phyloP scores from a whole-genome alignment of 2,113 vertebrate genomes.

The Uropsilus gracilis region DNA sequence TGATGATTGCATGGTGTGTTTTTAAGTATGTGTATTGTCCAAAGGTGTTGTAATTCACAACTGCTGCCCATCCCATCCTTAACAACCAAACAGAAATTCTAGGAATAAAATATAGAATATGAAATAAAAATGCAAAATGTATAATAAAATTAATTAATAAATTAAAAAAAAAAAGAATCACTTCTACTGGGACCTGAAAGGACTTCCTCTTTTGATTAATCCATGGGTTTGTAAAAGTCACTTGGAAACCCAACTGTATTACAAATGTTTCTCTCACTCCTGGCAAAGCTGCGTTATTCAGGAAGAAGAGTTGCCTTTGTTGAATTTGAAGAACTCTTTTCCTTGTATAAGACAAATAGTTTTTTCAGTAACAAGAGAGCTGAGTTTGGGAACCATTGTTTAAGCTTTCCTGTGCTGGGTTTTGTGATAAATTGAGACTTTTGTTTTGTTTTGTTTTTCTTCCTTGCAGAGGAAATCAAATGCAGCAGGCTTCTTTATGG shows the following conservation, averaged over 20 bases:
- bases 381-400: conserved; percentile 62
- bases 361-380: conserved; percentile 31
- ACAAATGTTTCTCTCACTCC: not conserved
- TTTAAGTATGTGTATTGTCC: not conserved
- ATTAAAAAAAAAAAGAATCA: not conserved
- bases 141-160: no score
- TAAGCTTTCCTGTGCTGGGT: conserved; percentile 75
- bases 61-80: not conserved
- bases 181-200: not conserved
- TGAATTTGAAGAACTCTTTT: conserved; percentile 49
- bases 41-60: not conserved
- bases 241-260: not conserved
- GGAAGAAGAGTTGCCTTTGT: conserved; percentile 47
- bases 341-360: conserved; percentile 23
- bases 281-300: not conserved
- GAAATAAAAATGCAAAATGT: no score
- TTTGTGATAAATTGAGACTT: conserved; percentile 73
- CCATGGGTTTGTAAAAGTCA: not conserved
- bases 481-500: not conserved
- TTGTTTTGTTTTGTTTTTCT: conserved; percentile 80
- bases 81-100: no score
- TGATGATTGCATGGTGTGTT: not conserved
- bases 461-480: conserved; percentile 76
- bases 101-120: no score
- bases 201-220: not conserved